Evolutionary conservation across 2,888 invertebrate species (phyloP), one percentile per base, ranked within the genome.

Genomic region (Idaea dimidiata): DNA sequence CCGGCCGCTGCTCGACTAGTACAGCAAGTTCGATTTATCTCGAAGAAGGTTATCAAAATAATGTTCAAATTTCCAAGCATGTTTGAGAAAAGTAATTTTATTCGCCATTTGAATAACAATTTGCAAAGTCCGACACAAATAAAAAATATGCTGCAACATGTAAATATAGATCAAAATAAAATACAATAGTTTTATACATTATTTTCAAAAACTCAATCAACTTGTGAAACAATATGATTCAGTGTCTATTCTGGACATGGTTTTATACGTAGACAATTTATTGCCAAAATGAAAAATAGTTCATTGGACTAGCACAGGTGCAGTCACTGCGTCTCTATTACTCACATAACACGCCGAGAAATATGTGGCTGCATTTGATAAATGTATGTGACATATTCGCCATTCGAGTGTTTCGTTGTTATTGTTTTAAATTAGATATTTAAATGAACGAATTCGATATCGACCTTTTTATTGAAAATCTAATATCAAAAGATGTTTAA

Each of bases 241-340:
- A 43, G 43, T 43, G 14, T 14, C 6, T 8, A 10, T 10, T 10
- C 14, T 43, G 43, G 10, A 43, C 14, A 43, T 43, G 43, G 43
- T 43, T 43, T 43, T 43, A 43, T 60, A 62, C 60, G 62, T 59
- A 62, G 62, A 53, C 54, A 31, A 53, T 55, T 33, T 54, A 56
- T 56, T 16, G 56, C 59, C 33, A 24, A 59, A 60, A 65, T 63
- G 62, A 63, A 65, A 63, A 59, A 65, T 62, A 59, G 61, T 65
- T 60, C 43, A 63, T 60, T 53, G 61, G 33, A 61, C 54, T 53
- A 17, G 54, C 55, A 58, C 66, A 66, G 66, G 66, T 66, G 66
- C 62, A 58, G 43, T 59, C 54, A 60, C 59, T 61, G 60, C 59
- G 58, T 59, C 62, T 61, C 63, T 63, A 66, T 65, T 61, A 61